Evolutionary conservation across 2,797 vertebrate species (phyloP).

Genomic region (Sebastes trivittatus): DNA sequence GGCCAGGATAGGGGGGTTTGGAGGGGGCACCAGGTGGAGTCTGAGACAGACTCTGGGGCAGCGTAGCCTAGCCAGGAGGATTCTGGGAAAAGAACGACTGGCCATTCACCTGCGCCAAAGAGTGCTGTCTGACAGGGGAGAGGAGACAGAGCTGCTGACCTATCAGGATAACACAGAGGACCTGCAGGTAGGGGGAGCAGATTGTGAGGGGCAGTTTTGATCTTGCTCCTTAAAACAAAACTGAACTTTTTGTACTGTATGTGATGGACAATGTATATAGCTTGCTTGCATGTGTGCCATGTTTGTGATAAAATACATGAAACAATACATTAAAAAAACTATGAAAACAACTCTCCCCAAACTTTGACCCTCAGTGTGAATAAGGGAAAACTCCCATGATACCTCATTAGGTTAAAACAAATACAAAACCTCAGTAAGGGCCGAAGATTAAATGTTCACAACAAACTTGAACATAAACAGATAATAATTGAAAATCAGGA

Average conservation of each 20-base stretch:
- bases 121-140: conserved; percentile 89
- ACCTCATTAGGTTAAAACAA: not conserved
- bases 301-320: conserved; percentile 24
- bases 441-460: not conserved
- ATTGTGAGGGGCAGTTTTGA: conserved; percentile 1
- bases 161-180: conserved; percentile 91
- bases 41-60: conserved; percentile 79
- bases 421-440: not conserved
- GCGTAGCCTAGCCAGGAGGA: conserved; percentile 82
- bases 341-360: conserved; percentile 28
- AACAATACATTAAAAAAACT: conserved; percentile 32
- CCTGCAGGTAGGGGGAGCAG: conserved; percentile 85
- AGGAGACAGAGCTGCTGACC: conserved; percentile 91
- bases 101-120: conserved; percentile 89
- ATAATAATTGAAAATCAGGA: not conserved
- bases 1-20: conserved; percentile 86
- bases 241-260: conserved; percentile 18
- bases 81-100: conserved; percentile 89
- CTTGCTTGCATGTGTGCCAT: conserved; percentile 12
- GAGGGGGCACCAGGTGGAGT: conserved; percentile 83
- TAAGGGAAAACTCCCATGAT: not conserved
- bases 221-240: not conserved
- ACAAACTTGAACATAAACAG: not conserved
- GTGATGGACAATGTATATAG: conserved; percentile 2
- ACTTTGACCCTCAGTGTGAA: conserved; percentile 14